Conservation (phyloP, 2,113 vertebrate species). For the Puffinus mauretanicus region DNA sequence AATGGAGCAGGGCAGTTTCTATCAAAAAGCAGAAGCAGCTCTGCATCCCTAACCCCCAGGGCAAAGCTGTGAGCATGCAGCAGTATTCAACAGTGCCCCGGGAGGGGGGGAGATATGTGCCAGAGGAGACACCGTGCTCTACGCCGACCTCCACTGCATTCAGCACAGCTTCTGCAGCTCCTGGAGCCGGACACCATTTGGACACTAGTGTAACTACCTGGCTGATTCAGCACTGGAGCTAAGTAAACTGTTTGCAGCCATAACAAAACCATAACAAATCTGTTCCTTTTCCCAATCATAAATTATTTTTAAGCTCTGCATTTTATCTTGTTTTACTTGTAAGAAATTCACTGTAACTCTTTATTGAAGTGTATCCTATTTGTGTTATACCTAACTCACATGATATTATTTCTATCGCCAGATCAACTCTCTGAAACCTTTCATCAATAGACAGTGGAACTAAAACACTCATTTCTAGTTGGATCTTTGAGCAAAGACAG, state of each 20-base stretch:
- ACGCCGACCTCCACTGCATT: rapidly evolving
- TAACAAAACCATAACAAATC: not conserved
- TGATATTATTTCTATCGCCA: not conserved
- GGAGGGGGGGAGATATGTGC: not conserved
- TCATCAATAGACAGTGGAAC: not conserved
- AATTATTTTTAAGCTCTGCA: not conserved
- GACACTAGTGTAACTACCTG: not conserved
- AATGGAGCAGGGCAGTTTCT: slow-evolving; percentile 5
- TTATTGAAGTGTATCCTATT: not conserved
- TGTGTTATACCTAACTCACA: not conserved
- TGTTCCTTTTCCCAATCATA: not conserved
- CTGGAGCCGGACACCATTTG: not conserved
- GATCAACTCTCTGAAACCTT: not conserved
- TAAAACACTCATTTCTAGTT: not conserved
- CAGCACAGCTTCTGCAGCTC: not conserved
- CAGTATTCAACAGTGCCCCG: not conserved
- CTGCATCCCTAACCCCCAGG: not conserved
- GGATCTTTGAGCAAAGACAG: not conserved
- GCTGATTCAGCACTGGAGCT: not conserved
- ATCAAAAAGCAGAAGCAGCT: not conserved
- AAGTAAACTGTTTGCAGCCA: not conserved
- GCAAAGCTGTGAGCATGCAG: not conserved
- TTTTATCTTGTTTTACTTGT: not conserved
- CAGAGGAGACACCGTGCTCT: not conserved
- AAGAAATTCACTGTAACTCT: not conserved